Percentiles rank a stretch among this genome's conserved stretches.
These are phyloP conservation scores for Notechis scutatus DNA, from an alignment of 2,113 vertebrate genomes.

Conservation along the genomic window DNA sequence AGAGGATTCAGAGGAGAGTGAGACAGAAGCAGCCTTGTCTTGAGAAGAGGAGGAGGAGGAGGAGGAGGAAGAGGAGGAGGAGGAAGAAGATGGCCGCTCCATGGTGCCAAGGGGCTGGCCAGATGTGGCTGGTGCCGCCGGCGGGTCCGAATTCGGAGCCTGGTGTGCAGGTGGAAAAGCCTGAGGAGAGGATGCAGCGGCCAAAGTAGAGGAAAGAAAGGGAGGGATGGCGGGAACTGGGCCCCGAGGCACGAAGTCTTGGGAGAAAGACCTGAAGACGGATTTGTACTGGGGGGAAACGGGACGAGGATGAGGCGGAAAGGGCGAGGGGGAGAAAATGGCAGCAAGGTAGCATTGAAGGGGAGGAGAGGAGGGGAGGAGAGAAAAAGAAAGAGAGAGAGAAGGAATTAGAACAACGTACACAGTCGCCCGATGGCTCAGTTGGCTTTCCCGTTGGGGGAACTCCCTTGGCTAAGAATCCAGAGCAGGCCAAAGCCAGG, in stretches of 20 bases:
- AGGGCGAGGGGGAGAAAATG: rapidly evolving
- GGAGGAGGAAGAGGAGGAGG: conserved; percentile 59
- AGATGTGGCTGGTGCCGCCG: conserved; percentile 72
- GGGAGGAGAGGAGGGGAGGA: conserved; percentile 1
- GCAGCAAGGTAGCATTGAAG: background rate
- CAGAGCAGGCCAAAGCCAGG: background rate
- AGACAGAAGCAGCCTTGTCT: conserved; percentile 84
- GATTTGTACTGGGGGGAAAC: conserved; percentile 70
- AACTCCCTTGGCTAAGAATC: background rate
- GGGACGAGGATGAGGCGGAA: background rate
- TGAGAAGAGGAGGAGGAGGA: conserved; percentile 50
- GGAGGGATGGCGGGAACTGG: conserved; percentile 72
- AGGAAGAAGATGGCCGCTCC: conserved; percentile 78
- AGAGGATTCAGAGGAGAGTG: conserved; percentile 91
- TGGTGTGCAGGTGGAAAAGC: conserved; percentile 71
- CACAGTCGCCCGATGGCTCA: background rate
- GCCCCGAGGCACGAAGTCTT: conserved; percentile 78
- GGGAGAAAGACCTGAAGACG: conserved; percentile 83
- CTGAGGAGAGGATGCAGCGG: conserved; percentile 64
- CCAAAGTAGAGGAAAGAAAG: conserved; percentile 77
- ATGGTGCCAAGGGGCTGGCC: conserved; percentile 75
- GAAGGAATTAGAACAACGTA: conserved; percentile 67
- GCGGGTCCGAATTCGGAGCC: conserved; percentile 83
- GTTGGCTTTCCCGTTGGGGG: too few relatives aligned
- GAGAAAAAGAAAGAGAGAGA: conserved; percentile 57